These are phyloP conservation scores for Lucilia cuprina DNA, from an alignment of 1,140 invertebrate genomes.

Conservation along the genomic window DNA sequence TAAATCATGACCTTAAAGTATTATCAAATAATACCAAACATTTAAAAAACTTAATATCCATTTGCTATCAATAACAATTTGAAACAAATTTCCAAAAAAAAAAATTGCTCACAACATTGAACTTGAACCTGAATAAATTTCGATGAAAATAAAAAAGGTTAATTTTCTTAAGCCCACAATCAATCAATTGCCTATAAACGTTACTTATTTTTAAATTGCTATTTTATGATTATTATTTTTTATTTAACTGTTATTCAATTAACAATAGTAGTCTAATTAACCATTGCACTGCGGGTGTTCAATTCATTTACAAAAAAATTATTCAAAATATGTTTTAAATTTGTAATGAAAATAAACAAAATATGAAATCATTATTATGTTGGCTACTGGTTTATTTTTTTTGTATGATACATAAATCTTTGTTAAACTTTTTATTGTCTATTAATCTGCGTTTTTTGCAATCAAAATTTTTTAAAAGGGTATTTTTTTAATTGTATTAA, in stretches of 20 bases:
- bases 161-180: not conserved
- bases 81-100: too few species aligned
- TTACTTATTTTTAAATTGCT: not conserved
- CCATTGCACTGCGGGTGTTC: not conserved
- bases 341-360: not conserved
- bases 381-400: not conserved
- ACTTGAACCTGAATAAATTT: slow-evolving; percentile 21
- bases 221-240: not conserved
- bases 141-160: not conserved
- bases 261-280: not conserved
- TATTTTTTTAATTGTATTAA: not conserved
- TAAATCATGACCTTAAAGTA: not conserved
- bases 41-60: too few species aligned
- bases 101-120: not conserved
- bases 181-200: not conserved
- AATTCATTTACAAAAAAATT: not conserved
- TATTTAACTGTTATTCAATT: not conserved
- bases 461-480: not conserved
- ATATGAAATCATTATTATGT: not conserved
- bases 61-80: not conserved
- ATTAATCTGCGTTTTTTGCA: not conserved
- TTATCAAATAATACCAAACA: not conserved
- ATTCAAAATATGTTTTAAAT: not conserved
- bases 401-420: not conserved
- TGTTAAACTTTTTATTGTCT: not conserved